A percentile compares a stretch with the other conserved stretches of the same genome.
Evolutionary conservation across 2,797 vertebrate species (phyloP).

Genomic region (Acipenser transmontanus): DNA sequence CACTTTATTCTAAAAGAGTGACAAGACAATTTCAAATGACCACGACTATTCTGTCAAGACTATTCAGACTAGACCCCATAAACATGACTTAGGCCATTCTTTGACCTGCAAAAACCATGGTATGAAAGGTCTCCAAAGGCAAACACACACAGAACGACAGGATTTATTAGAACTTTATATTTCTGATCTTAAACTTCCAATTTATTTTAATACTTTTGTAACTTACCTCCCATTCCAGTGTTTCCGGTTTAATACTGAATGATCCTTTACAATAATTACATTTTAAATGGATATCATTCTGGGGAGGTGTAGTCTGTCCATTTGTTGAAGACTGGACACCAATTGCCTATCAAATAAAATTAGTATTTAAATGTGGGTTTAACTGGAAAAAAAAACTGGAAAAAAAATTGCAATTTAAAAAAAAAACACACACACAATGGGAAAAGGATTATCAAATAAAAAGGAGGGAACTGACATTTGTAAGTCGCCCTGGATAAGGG

Average conservation of each 20-base stretch:
- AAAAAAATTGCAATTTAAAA: background rate
- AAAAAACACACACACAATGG: background rate
- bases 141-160: too few species aligned
- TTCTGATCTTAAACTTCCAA: background rate
- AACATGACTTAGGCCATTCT: too few species aligned
- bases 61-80: too few species aligned
- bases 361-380: constrained; percentile 1
- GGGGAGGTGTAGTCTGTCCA: constrained; percentile 67
- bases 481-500: too few species aligned
- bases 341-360: constrained; percentile 64
- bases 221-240: constrained; percentile 77
- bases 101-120: background rate
- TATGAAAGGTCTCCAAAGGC: background rate
- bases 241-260: constrained; percentile 89
- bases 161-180: too few species aligned
- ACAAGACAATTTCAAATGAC: background rate
- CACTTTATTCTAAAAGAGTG: constrained; percentile 79
- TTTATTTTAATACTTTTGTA: background rate
- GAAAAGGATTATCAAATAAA: background rate
- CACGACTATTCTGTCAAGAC: too few species aligned
- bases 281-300: constrained; percentile 80
- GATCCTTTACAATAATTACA: constrained; percentile 92
- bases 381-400: too few species aligned
- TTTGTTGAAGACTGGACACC: constrained; percentile 79
- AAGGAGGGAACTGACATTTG: background rate